Percentiles rank a stretch among this genome's conserved stretches.
These are phyloP conservation scores for Sminthurides bifidus DNA, from an alignment of 1,140 invertebrate genomes.

Conservation along the genomic window DNA sequence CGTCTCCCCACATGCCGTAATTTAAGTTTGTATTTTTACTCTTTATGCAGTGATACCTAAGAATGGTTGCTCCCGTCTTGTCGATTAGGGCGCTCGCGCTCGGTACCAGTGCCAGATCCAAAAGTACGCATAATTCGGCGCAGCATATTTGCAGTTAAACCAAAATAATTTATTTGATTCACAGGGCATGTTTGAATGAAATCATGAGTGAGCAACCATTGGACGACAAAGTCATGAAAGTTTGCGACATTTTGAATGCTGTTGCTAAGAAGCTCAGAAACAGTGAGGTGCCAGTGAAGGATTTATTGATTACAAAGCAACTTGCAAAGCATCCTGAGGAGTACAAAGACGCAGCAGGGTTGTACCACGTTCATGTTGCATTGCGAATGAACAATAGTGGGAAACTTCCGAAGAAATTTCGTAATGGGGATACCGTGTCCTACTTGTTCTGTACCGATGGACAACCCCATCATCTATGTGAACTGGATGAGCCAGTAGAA, in stretches of 20 bases:
- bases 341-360: constrained; percentile 70
- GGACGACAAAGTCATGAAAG: constrained; percentile 73
- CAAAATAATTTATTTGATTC: too few species aligned
- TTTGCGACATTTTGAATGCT: constrained; percentile 53
- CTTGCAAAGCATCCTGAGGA: constrained; percentile 88
- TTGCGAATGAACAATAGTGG: constrained; percentile 66
- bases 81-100: too few species aligned
- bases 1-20: too few species aligned
- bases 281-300: constrained; percentile 56
- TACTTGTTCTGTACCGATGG: constrained; percentile 72
- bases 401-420: constrained; percentile 57
- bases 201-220: constrained; percentile 65
- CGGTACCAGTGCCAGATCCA: too few species aligned
- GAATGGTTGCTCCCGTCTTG: too few species aligned
- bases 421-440: constrained; percentile 84
- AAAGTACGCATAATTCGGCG: too few species aligned
- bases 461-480: constrained; percentile 21
- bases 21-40: too few species aligned
- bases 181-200: constrained; percentile 60
- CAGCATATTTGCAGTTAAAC: too few species aligned
- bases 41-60: too few species aligned
- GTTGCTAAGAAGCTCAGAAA: constrained; percentile 56
- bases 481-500: constrained; percentile 3
- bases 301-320: constrained; percentile 87
- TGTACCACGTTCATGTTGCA: constrained; percentile 88